Evolutionary conservation across 2,888 invertebrate species (phyloP), one percentile per base, ranked within the genome.

Genomic region (Lepidochrysops patricia): DNA sequence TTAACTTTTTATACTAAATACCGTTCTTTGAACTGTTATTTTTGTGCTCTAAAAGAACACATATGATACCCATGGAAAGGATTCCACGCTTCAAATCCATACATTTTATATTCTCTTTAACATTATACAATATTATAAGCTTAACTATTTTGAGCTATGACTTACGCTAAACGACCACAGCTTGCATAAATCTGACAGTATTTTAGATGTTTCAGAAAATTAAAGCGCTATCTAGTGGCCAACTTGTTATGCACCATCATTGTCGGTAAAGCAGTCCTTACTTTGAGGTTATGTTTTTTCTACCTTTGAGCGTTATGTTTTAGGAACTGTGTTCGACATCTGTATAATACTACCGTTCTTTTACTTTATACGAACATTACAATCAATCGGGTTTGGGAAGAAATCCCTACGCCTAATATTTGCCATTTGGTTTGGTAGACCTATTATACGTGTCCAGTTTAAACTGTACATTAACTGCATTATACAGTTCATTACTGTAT

Each of bases 101-200:
- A 43, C 9, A 43, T 43, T 43, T 43, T 6, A 29, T 29, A 29
- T 9, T 29, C 29, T 29, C 29, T 37, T 43, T 15, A 54, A 29
- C 27, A 12, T 54, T 29, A 54, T 19, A 29, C 29, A 54, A 27
- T 52, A 25, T 49, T 19, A 32, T 19, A 54, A 32, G 54, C 54
- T 52, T 52, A 52, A 52, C 52, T 54, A 54, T 54, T 54, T 54
- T 54, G 54, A 54, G 54, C 54, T 54, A 54, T 54, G 19, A 32
- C 54, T 54, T 54, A 54, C 32, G 13, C 15, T 29, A 15, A 54
- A 32, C 2, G 32, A 54, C 29, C 29, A 29, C 54, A 4, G 19
- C 54, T 54, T 19, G 19, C 54, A 54, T 19, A 54, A 29, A 54
- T 4, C 54, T 4, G 15, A 1, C 1, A 29, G 9, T 29, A 29